Conservation (phyloP, 2,888 invertebrate genomes). For the Pegoplata infirma region DNA sequence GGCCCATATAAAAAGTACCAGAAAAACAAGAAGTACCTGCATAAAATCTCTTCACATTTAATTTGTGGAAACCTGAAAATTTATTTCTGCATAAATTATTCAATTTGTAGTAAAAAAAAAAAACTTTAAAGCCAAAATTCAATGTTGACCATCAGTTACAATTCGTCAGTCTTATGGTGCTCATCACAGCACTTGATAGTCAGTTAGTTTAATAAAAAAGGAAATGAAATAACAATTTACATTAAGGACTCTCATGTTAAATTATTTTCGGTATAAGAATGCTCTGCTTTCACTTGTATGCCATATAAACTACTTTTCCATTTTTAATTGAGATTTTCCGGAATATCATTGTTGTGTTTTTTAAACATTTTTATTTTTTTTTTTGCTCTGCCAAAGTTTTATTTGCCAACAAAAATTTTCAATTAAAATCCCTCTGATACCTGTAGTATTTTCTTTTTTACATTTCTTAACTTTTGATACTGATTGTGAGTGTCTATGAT, state of each 20-base stretch:
- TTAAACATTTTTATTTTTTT: constrained; percentile 3
- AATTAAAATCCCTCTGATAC: constrained; percentile 46
- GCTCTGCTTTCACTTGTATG: too few relatives aligned
- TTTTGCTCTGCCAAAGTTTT: constrained; percentile 26
- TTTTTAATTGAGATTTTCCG: constrained; percentile 43
- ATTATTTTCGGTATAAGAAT: constrained; percentile 3
- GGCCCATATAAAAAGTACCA: too few relatives aligned
- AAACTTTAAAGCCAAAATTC: neutral
- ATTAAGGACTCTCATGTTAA: constrained; percentile 32
- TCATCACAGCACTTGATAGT: too few relatives aligned
- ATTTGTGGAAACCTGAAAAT: constrained; percentile 6
- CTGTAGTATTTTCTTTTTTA: neutral
- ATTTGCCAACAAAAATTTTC: constrained; percentile 51
- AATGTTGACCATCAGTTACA: neutral
- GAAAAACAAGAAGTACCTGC: neutral
- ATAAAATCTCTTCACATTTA: constrained; percentile 5
- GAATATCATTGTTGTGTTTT: constrained; percentile 3
- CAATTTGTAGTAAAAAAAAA: neutral
- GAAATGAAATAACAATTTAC: constrained; percentile 8
- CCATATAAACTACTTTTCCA: too few relatives aligned
- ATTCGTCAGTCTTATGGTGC: too few relatives aligned
- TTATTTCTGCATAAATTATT: constrained; percentile 44
- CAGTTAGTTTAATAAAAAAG: neutral
- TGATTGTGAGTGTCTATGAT: neutral
- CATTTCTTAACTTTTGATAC: neutral